These are phyloP conservation scores for Sebastes diploproa DNA, from an alignment of 2,797 vertebrate species.

Conservation along the genomic window DNA sequence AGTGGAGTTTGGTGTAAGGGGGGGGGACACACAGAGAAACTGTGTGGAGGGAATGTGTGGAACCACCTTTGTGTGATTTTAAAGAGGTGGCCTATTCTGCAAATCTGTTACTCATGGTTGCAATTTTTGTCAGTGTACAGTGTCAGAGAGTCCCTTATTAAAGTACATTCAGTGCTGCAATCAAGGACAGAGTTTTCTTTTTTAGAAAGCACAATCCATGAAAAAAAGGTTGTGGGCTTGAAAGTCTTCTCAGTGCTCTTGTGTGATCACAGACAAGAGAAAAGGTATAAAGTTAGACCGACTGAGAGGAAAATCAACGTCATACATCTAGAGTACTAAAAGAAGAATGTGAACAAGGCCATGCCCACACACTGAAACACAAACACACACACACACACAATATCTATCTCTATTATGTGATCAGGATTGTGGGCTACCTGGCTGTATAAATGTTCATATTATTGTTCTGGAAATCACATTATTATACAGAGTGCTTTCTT, in stretches of 20 bases:
- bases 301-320: neutral
- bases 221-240: conserved; percentile 44
- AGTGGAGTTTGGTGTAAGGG: neutral
- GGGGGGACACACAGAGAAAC: neutral
- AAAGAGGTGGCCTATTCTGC: conserved; percentile 13
- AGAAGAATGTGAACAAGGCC: conserved; percentile 1
- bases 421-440: neutral
- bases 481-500: neutral
- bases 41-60: conserved; percentile 3
- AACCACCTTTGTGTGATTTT: conserved; percentile 27
- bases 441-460: neutral
- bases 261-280: conserved; percentile 31
- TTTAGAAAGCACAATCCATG: conserved; percentile 64
- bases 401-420: conserved; percentile 2
- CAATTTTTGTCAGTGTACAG: conserved; percentile 3
- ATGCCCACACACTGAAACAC: conserved; percentile 25
- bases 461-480: neutral
- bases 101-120: conserved; percentile 23
- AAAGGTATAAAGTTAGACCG: conserved; percentile 13
- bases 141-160: conserved; percentile 24
- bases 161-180: conserved; percentile 32
- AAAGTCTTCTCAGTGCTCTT: conserved; percentile 13
- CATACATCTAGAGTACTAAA: conserved; percentile 13
- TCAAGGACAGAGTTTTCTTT: conserved; percentile 45
- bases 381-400: neutral